Evolutionary conservation across 2,888 invertebrate genomes (phyloP).

Genomic region (Onthophagus sagittarius): DNA sequence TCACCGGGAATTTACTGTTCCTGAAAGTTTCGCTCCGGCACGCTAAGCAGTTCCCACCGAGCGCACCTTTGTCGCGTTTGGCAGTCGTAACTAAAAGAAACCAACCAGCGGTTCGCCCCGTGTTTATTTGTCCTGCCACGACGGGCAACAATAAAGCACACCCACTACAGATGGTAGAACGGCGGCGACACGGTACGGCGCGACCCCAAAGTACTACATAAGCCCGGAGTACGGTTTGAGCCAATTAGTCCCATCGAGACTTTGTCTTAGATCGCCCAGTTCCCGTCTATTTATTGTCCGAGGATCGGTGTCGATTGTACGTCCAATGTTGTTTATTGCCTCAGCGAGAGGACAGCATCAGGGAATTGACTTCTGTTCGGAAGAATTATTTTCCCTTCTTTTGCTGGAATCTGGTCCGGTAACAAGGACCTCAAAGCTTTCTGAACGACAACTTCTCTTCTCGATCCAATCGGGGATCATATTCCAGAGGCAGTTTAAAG

Average conservation of each 20-base stretch:
- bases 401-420: neutral
- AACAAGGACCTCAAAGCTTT: neutral
- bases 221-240: slow-evolving; percentile 29
- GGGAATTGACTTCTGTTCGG: neutral
- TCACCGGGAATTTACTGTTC: slow-evolving; percentile 1
- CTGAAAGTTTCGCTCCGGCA: neutral
- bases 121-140: slow-evolving; percentile 22
- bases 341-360: slow-evolving; percentile 16
- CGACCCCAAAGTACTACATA: slow-evolving; percentile 25
- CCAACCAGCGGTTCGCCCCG: slow-evolving; percentile 1
- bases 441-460: neutral
- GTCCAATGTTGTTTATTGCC: slow-evolving; percentile 32
- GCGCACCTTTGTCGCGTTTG: neutral
- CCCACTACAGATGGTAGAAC: slow-evolving; percentile 27
- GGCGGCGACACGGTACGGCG: slow-evolving; percentile 14
- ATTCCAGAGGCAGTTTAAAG: neutral
- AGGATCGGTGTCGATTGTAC: slow-evolving; percentile 33
- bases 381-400: neutral
- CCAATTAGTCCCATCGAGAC: slow-evolving; percentile 33
- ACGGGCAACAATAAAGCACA: slow-evolving; percentile 27
- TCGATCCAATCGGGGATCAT: neutral
- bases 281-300: slow-evolving; percentile 32
- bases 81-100: slow-evolving; percentile 1
- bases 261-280: slow-evolving; percentile 32
- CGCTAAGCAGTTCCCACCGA: slow-evolving; percentile 1